Evolutionary conservation across 2,888 invertebrate genomes (phyloP), one percentile per base, ranked within the genome.

Genomic region (Drosophila mimetica): DNA sequence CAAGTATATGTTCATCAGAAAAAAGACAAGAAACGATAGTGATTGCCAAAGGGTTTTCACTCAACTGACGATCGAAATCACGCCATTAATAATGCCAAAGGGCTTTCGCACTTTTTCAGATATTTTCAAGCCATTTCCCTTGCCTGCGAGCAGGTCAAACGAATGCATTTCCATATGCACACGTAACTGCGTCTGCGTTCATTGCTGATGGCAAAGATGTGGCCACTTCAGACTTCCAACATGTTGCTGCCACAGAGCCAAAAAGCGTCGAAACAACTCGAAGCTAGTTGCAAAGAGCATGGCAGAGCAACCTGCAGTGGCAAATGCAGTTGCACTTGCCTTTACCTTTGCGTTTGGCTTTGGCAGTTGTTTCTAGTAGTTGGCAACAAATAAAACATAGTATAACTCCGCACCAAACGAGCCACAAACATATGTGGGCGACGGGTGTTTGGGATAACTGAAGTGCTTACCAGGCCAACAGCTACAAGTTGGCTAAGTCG

Each of bases 401-500:
- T 34, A 20, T 14, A 64, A 41, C 34, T 25, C n/a, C 52, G n/a
- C 52, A 16, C n/a, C 67, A 69, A 71, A 71, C 63, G 71, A 55
- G 63, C 63, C 61, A 51, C 63, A 59, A 41, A 53, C 34, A 47
- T 63, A 25, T 64, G 63, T 51, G 50, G 42, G 65, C 28, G 51
- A 25, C 14, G 20, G 32, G 30, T 32, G n/a, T 39, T 32, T 55
- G 32, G 28, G 34, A 30, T 51, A 65, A 51, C 66, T 51, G 18
- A 42, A 65, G 63, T 51, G 50, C 69, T 57, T 57, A 51, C 50
- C 53, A 22, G 54, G 79, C 60, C 82, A 82, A 79, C 75, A 80
- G 80, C 79, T 80, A 71, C 67, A 74, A 85, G 63, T 66, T 64
- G 63, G 63, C 53, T 66, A 86, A 81, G 82, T 79, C 79, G 57